phyloP scores from a whole-genome alignment of 2,113 vertebrate genomes.

The Chloroceryle aenea region DNA sequence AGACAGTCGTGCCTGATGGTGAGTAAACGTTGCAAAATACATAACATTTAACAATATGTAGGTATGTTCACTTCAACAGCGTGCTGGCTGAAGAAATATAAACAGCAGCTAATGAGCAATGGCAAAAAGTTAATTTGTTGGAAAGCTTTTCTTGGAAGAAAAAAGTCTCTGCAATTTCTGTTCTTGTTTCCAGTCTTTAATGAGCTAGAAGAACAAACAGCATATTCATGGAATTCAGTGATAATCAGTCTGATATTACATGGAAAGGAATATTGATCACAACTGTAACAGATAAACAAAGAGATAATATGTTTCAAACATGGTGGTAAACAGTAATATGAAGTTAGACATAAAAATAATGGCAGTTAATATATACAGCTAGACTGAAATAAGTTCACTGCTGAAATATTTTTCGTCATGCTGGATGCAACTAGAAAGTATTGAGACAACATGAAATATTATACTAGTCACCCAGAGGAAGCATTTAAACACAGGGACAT shows the following conservation, averaged over 20 bases:
- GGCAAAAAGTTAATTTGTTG: neutral
- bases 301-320: neutral
- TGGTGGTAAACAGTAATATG: neutral
- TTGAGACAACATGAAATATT: neutral
- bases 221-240: neutral
- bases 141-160: neutral
- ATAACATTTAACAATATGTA: neutral
- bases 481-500: neutral
- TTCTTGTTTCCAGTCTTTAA: neutral
- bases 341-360: neutral
- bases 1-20: neutral
- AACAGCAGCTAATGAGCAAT: neutral
- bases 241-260: neutral
- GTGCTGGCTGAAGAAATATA: neutral
- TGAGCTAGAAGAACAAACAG: neutral
- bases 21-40: slow-evolving; percentile 7
- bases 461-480: neutral
- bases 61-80: neutral
- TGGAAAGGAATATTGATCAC: neutral
- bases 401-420: neutral
- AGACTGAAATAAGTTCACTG: neutral
- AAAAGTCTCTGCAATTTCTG: neutral
- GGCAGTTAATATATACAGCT: neutral
- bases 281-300: neutral
- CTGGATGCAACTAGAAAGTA: neutral